phyloP scores from a whole-genome alignment of 2,113 vertebrate genomes.

The Monopterus albus region DNA sequence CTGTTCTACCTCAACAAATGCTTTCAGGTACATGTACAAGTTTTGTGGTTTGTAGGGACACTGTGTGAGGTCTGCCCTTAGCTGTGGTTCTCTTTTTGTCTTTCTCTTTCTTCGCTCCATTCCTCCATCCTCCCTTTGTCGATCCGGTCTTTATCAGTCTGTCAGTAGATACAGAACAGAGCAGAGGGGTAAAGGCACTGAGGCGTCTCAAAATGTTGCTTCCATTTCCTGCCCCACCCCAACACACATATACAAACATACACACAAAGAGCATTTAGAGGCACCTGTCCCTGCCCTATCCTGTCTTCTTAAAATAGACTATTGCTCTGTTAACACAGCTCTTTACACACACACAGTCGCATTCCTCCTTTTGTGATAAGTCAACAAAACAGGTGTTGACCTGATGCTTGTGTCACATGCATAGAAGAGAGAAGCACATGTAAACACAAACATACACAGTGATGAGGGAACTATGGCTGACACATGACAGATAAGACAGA shows the following conservation, averaged over 20 bases:
- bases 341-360: conserved; percentile 33
- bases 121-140: background rate
- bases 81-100: background rate
- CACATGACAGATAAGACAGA: conserved; percentile 23
- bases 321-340: conserved; percentile 58
- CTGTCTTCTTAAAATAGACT: conserved; percentile 17
- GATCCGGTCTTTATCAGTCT: conserved; percentile 27
- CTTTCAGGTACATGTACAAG: background rate
- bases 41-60: background rate
- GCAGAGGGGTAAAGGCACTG: conserved; percentile 3
- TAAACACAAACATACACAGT: conserved; percentile 16
- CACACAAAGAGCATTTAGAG: conserved; percentile 12
- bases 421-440: conserved; percentile 2
- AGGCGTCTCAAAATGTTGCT: conserved; percentile 24
- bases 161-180: conserved; percentile 34
- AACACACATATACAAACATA: conserved; percentile 15
- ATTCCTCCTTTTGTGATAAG: conserved; percentile 17
- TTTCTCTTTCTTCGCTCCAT: background rate
- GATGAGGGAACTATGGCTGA: conserved; percentile 59
- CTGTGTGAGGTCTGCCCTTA: background rate
- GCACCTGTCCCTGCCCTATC: background rate
- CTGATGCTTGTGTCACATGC: conserved; percentile 22
- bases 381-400: conserved; percentile 45
- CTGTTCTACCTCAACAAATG: no score
- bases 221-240: conserved; percentile 41